Conservation (phyloP, 2,888 invertebrate species). For the Lycophotia porphyrea region DNA sequence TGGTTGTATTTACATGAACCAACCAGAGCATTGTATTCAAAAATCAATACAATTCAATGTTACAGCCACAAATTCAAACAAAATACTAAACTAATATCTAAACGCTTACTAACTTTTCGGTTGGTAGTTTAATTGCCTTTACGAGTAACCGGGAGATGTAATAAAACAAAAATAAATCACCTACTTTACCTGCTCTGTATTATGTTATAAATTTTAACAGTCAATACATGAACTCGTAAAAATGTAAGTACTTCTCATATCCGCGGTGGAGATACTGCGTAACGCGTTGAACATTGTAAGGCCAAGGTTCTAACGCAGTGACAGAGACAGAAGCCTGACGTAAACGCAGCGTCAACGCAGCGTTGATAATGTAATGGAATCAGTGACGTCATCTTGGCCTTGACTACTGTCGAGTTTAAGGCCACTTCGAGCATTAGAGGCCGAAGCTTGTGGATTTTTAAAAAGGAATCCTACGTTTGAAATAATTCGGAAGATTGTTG, state of each 20-base stretch:
- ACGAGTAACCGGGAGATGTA: slow-evolving; percentile 33
- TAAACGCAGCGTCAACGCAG: slow-evolving; percentile 54
- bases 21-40: slow-evolving; percentile 36
- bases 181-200: slow-evolving; percentile 43
- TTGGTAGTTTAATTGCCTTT: slow-evolving; percentile 40
- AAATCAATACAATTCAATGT: slow-evolving; percentile 3
- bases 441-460: slow-evolving; percentile 34
- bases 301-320: slow-evolving; percentile 50
- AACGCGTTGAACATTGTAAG: slow-evolving; percentile 40
- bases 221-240: slow-evolving; percentile 57
- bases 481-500: slow-evolving; percentile 1
- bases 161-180: slow-evolving; percentile 57
- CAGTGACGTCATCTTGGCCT: slow-evolving; percentile 57
- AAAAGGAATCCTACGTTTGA: slow-evolving; percentile 37
- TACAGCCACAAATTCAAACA: slow-evolving; percentile 22
- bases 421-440: slow-evolving; percentile 42
- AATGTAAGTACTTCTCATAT: slow-evolving; percentile 47
- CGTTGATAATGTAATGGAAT: slow-evolving; percentile 34
- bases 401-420: slow-evolving; percentile 56
- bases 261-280: slow-evolving; percentile 43
- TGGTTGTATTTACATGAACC: slow-evolving; percentile 5
- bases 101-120: slow-evolving; percentile 29
- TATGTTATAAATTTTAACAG: slow-evolving; percentile 60
- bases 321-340: slow-evolving; percentile 17
- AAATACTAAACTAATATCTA: slow-evolving; percentile 9